Base-by-base conservation (phyloP, 1,140 invertebrate genomes). In the Orussus abietinus region DNA sequence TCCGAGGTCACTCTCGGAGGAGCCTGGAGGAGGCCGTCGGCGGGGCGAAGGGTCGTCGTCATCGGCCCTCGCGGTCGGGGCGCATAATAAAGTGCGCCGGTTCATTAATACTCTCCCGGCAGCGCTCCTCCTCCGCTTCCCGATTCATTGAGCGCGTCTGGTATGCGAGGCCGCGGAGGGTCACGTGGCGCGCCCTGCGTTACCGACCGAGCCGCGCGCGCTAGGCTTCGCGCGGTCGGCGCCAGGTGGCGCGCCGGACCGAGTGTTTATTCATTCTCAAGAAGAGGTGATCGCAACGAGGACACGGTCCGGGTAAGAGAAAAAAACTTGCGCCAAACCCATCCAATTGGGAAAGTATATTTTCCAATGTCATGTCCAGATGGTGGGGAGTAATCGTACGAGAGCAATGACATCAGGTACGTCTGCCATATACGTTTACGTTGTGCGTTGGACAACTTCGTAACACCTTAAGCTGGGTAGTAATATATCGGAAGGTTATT, bases 101-200 rank as follows among this genome's bases (percentile, higher is more conserved):
- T 53, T 57, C 51, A 54, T 54, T 57, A 57, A 57, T 51, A 57
- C 44, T 46, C 40, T 34, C 38, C 41, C 41, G 22, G 44, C 31
- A 43, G 32, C 38, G 29, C 41, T 38, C 41, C 52, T 46, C 25
- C 30, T 35, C 36, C 46, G 43, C 42, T 48, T 45, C 42, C 43
- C 45, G 33, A 50, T 57, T 66, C 57, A 66, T 64, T 62, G 62
- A 66, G 54, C 45, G 51, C 55, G 63, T 66, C 58, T 62, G 63
- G 63, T 59, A 62, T 64, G 62, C 55, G 50, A 53, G 58, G 45
- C 44, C 52, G n/a, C n/a, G n/a, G n/a, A n/a, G n/a, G n/a, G n/a
- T n/a, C n/a, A n/a, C n/a, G n/a, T n/a, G n/a, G n/a, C n/a, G n/a
- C n/a, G n/a, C n/a, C n/a, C n/a, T n/a, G n/a, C 47, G 49, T 47